Conservation (phyloP, 1,140 invertebrate species). For the Zaprionus vittiger region DNA sequence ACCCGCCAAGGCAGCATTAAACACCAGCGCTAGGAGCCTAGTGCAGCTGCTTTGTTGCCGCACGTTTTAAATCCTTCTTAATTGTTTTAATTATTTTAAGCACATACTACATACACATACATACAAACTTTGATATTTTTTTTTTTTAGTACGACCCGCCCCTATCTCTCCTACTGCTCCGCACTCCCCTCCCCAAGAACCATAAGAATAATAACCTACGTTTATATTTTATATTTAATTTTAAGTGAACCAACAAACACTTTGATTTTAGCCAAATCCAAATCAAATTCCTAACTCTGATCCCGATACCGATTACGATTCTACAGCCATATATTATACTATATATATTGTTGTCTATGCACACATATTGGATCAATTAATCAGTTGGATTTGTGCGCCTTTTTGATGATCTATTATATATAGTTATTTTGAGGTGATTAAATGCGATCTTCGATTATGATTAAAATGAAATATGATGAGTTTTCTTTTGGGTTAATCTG, state of each 20-base stretch:
- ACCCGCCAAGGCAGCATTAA: not conserved
- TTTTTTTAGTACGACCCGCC: conserved; percentile 3
- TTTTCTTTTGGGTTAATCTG: not conserved
- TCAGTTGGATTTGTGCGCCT: conserved; percentile 6
- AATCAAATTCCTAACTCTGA: not conserved
- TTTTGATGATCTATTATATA: conserved; percentile 10
- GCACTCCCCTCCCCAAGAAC: not conserved
- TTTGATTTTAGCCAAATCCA: conserved; percentile 10
- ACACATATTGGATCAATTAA: not conserved
- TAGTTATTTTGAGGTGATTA: conserved; percentile 27
- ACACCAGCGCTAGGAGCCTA: not conserved
- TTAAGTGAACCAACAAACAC: conserved; percentile 16
- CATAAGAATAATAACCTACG: not conserved
- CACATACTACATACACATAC: not conserved
- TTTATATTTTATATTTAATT: conserved; percentile 18
- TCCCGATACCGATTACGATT: not conserved
- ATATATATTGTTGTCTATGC: not conserved
- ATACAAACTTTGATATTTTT: conserved; percentile 5
- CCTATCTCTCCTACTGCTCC: not conserved
- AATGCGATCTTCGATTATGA: conserved; percentile 40
- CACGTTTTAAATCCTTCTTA: conserved; percentile 3
- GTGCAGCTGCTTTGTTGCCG: not conserved
- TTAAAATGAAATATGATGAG: conserved; percentile 8
- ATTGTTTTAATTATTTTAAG: conserved; percentile 24
- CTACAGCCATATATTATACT: conserved; percentile 5